Conservation (phyloP, 2,888 invertebrate genomes). For the Drosophila antonietae region DNA sequence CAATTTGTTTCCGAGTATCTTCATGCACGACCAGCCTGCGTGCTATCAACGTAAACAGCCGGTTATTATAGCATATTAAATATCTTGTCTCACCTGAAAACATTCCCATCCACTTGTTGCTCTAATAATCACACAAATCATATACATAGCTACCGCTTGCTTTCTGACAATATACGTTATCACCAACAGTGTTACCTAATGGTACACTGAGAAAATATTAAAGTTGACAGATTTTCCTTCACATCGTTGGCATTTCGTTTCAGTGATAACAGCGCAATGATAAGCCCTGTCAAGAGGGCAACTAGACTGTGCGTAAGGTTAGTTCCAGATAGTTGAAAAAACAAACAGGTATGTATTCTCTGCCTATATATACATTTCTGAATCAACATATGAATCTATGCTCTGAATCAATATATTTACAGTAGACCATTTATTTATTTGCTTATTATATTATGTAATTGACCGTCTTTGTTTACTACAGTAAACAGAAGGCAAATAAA, state of each 20-base stretch:
- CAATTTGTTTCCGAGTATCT: conserved; percentile 1
- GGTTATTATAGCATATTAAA: conserved; percentile 39
- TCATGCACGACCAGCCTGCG: background rate
- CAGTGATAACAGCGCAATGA: conserved; percentile 50
- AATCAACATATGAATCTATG: no score
- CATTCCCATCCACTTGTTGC: conserved; percentile 8
- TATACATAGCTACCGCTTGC: conserved; percentile 21
- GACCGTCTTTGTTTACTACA: background rate
- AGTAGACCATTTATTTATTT: background rate
- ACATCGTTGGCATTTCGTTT: conserved; percentile 26
- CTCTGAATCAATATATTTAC: no score
- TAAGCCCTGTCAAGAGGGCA: conserved; percentile 40
- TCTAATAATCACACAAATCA: background rate
- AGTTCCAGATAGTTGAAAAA: conserved; percentile 5
- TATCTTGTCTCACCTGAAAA: conserved; percentile 1
- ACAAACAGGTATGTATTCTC: background rate
- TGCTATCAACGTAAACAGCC: background rate
- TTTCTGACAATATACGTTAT: conserved; percentile 54
- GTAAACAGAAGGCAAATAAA: background rate
- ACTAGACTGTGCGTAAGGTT: conserved; percentile 17
- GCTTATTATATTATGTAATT: background rate
- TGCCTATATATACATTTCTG: no score
- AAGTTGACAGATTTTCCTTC: background rate
- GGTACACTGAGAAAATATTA: conserved; percentile 11
- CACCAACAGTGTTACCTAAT: conserved; percentile 19